Conservation (phyloP, 2,797 vertebrate species). For the Botia almorhae region DNA sequence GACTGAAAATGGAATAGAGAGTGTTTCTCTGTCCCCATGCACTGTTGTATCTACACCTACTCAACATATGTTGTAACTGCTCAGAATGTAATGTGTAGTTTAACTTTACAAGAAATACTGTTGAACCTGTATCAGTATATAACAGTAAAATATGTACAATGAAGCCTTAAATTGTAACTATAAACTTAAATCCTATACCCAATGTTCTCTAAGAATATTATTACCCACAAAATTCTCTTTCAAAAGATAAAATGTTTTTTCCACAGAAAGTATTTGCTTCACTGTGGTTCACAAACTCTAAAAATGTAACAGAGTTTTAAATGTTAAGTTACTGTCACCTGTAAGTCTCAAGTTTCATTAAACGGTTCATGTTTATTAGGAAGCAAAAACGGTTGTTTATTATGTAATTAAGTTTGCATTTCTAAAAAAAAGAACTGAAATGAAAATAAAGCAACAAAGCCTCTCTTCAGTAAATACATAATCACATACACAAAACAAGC, state of each 20-base stretch:
- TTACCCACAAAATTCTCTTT: not conserved
- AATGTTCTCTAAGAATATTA: conserved; percentile 8
- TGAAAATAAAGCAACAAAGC: not conserved
- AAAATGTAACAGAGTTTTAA: conserved; percentile 6
- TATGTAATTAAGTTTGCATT: too few relatives aligned
- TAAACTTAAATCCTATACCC: not conserved
- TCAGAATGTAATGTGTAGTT: too few relatives aligned
- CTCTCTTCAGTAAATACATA: not conserved
- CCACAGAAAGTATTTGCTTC: not conserved
- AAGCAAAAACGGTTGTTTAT: not conserved
- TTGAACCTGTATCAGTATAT: not conserved
- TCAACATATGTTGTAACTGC: too few relatives aligned
- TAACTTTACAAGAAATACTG: not conserved
- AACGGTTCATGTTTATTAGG: not conserved
- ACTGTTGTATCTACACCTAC: too few relatives aligned
- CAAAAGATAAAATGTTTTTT: not conserved
- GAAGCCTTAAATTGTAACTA: not conserved
- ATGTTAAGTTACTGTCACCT: not conserved
- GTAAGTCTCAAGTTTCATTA: not conserved
- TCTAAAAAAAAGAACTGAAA: too few relatives aligned
- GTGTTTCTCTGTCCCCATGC: not conserved
- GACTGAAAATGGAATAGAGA: not conserved
- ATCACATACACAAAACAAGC: too few relatives aligned
- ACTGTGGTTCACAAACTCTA: not conserved
- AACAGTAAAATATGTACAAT: not conserved